A percentile compares a stretch with the other conserved stretches of the same genome.
These are phyloP conservation scores for Helicoverpa zea DNA, from an alignment of 1,140 invertebrate genomes.

Conservation along the genomic window DNA sequence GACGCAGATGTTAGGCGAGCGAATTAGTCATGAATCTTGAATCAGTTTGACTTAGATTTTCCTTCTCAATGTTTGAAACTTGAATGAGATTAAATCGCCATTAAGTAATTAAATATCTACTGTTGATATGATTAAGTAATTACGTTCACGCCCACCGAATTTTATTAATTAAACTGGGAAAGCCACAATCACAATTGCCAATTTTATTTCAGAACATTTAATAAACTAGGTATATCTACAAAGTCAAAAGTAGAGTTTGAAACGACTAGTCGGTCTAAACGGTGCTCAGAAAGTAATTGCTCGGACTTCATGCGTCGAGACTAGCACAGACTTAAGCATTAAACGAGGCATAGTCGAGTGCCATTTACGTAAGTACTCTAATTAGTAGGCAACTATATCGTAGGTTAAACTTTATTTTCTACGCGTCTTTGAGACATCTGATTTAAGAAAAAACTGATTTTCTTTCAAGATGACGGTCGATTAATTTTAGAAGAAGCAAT, in stretches of 20 bases:
- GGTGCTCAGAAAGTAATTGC: slow-evolving; percentile 5
- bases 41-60: slow-evolving; percentile 21
- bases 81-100: neutral
- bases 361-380: slow-evolving; percentile 27
- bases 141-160: no score
- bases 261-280: neutral
- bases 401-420: slow-evolving; percentile 25
- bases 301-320: neutral
- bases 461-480: neutral
- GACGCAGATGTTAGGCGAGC: slow-evolving; percentile 24
- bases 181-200: no score
- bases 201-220: no score
- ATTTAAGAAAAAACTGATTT: neutral
- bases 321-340: slow-evolving; percentile 6
- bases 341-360: slow-evolving; percentile 18
- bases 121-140: no score
- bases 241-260: no score
- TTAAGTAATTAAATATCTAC: no score
- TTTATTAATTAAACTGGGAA: no score
- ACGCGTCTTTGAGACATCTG: neutral
- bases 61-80: slow-evolving; percentile 1
- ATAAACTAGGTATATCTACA: no score
- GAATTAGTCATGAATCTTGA: slow-evolving; percentile 2
- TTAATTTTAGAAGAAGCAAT: slow-evolving; percentile 3
- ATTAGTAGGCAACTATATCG: slow-evolving; percentile 48